Base-by-base conservation (phyloP, 1,140 invertebrate genomes). In the Liolophura sinensis region DNA sequence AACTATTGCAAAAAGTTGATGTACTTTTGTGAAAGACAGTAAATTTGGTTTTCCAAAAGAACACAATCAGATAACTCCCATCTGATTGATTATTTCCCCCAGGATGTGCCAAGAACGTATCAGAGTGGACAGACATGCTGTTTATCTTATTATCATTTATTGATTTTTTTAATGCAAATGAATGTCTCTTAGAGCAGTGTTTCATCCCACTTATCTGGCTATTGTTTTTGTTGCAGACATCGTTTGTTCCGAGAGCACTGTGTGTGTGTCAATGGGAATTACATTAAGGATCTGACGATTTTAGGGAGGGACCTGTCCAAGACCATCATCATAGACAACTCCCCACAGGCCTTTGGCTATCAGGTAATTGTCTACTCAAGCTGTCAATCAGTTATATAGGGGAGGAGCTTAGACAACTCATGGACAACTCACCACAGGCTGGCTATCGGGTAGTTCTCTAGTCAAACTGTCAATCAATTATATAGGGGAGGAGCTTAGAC, bases 221-320 rank as follows among this genome's bases (percentile, higher is more conserved):
- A n/a, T 54, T 54, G n/a, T 20, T 22, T 3, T 59, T 52, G 18
- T 72, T 70, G 12, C 67, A 90, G 89, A 72, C 90, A 91, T 77
- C 87, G 96, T 60, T 85, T 98, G 60, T 98, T 97, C 85, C 88
- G 96, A 65, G 95, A 98, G 82, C 96, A 98, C 78, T 98, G 96
- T 83, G 91, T 97, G 0, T 94, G 93, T 79, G 92, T 97, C 14
- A 94, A 95, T 86, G 95, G 95, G 0, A 97, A 97, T 86, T 98
- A 98, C 80, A 95, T 98, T 61, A 98, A 98, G 81, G 96, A 98
- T 86, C 86, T 98, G 31, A 92, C 91, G 0, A 97, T 98, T 73
- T 87, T 98, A 18, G 95, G 95, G 27, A 87, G 96, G 70, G 96
- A 98, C 87, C 87, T 98, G 50, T 90, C 93, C 1, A 94, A 93